These are phyloP conservation scores for Phrynocephalus versicolor DNA, from an alignment of 2,113 vertebrate genomes.

Conservation along the genomic window DNA sequence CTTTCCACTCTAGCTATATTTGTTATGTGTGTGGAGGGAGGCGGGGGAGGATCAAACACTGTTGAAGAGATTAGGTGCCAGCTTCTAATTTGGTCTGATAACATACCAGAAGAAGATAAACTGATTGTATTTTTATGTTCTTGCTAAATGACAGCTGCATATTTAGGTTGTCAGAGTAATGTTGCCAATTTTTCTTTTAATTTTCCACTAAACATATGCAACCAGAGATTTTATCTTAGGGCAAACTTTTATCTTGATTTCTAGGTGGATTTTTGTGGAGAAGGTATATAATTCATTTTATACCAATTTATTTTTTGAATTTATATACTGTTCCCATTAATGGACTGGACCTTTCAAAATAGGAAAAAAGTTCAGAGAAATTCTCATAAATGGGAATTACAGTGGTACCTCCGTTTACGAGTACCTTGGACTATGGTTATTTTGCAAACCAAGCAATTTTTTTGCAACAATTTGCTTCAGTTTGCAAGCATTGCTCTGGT, in stretches of 20 bases:
- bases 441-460: too few relatives aligned
- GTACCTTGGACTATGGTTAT: too few relatives aligned
- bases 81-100: constrained; percentile 23
- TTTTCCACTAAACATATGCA: not conserved
- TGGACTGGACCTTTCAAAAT: too few relatives aligned
- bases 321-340: too few relatives aligned
- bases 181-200: not conserved
- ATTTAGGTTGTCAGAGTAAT: not conserved
- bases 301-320: too few relatives aligned
- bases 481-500: too few relatives aligned
- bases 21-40: too few relatives aligned
- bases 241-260: not conserved
- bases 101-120: constrained; percentile 7
- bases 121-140: not conserved
- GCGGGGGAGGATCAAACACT: constrained; percentile 2
- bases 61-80: not conserved
- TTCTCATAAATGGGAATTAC: too few relatives aligned
- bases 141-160: not conserved
- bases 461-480: too few relatives aligned
- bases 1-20: constrained; percentile 36
- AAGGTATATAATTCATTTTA: too few relatives aligned
- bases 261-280: not conserved
- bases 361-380: too few relatives aligned
- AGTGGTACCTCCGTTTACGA: too few relatives aligned
- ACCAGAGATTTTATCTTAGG: not conserved